phyloP scores from a whole-genome alignment of 1,140 invertebrate genomes.

The Halesus radiatus region DNA sequence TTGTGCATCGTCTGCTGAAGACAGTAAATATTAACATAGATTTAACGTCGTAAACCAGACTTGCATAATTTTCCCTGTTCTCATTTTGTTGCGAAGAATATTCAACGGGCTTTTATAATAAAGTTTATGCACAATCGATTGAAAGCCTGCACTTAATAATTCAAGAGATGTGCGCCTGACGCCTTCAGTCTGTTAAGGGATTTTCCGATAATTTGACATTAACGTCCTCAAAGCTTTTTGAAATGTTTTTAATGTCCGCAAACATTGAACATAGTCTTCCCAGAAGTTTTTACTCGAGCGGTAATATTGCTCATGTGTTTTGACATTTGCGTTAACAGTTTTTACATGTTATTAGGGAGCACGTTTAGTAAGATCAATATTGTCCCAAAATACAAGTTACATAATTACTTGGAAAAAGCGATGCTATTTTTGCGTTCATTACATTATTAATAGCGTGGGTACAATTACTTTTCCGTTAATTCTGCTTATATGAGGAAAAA shows the following conservation, averaged over 20 bases:
- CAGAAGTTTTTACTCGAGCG: no score
- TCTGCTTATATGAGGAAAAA: no score
- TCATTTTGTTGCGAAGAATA: neutral
- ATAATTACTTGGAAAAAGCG: no score
- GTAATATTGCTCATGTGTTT: no score
- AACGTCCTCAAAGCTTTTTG: neutral
- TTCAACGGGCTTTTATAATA: neutral
- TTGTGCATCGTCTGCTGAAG: neutral
- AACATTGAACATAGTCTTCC: no score
- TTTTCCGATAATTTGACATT: neutral
- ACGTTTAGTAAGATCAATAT: no score
- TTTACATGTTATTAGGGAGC: no score
- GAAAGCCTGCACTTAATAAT: conserved; percentile 6
- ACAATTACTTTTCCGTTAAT: no score
- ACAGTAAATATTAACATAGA: conserved; percentile 14
- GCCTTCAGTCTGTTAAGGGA: neutral
- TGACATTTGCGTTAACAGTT: no score
- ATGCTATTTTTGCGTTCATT: no score
- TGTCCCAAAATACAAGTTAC: no score
- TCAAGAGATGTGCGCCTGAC: neutral
- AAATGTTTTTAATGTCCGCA: neutral
- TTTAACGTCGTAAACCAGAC: conserved; percentile 1
- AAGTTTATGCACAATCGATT: neutral
- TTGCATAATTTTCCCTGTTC: neutral
- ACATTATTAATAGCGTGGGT: no score